phyloP scores from a whole-genome alignment of 2,113 vertebrate genomes.

The Phasianus colchicus region DNA sequence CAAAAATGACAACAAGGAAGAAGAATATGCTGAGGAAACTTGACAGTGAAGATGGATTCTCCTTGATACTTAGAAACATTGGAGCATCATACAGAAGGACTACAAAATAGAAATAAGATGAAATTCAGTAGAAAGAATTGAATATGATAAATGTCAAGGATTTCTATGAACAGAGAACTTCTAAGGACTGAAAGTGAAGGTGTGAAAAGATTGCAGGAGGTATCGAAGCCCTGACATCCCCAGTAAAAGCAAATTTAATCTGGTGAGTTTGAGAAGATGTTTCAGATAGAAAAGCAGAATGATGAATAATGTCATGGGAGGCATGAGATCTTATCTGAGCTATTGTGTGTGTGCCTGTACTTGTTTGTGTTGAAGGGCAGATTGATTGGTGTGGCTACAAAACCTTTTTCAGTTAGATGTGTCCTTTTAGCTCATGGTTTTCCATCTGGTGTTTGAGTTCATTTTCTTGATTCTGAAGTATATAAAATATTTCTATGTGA shows the following conservation, averaged over 20 bases:
- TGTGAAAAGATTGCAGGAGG: background rate
- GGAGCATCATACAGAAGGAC: background rate
- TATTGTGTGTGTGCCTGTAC: rapidly evolving
- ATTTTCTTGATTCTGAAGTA: background rate
- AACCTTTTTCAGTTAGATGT: rapidly evolving
- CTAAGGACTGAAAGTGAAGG: background rate
- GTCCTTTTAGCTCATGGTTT: background rate
- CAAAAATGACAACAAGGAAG: background rate
- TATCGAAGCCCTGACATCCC: background rate
- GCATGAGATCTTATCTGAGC: background rate
- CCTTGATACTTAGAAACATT: background rate
- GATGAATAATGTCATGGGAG: background rate
- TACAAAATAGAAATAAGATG: background rate
- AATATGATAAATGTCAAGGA: background rate
- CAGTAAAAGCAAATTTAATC: background rate
- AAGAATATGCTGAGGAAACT: background rate
- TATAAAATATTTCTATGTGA: background rate
- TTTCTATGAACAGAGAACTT: background rate
- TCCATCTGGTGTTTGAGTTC: background rate
- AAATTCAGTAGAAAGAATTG: background rate
- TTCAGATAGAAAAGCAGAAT: background rate
- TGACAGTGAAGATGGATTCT: background rate
- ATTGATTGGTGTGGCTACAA: background rate
- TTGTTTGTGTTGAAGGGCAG: background rate
- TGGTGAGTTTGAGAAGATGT: background rate